Conservation (phyloP, 2,113 vertebrate species). For the Excalfactoria chinensis region DNA sequence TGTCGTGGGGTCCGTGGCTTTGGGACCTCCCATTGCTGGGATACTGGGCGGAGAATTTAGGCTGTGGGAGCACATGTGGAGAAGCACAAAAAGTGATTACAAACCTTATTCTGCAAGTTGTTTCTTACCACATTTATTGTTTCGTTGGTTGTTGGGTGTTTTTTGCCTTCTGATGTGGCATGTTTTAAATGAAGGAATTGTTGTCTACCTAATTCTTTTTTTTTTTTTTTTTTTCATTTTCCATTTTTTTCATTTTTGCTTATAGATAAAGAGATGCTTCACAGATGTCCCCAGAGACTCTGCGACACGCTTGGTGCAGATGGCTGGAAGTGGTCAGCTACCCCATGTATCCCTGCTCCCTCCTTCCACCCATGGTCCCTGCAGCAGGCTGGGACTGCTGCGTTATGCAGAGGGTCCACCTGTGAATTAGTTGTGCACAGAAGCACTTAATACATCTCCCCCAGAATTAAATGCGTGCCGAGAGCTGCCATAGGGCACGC, state of each 20-base stretch:
- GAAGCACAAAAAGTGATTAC: neutral
- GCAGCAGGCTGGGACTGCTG: neutral
- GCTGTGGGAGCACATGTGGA: neutral
- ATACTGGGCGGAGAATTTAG: neutral
- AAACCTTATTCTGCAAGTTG: accelerated
- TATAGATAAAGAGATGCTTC: neutral
- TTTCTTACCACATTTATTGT: accelerated
- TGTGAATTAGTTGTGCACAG: constrained; percentile 80
- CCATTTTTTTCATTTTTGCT: neutral
- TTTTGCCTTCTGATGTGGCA: neutral
- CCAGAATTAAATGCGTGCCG: constrained; percentile 86
- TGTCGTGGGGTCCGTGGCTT: accelerated
- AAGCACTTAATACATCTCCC: constrained; percentile 88
- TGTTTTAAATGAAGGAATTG: neutral
- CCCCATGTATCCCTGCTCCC: neutral
- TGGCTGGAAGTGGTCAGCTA: accelerated
- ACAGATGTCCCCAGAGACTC: no score
- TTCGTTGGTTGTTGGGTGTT: no score
- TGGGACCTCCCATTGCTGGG: neutral
- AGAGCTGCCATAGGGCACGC: constrained; percentile 81
- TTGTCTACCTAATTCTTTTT: neutral
- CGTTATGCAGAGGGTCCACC: constrained; percentile 69
- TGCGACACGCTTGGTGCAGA: neutral
- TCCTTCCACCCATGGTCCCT: neutral
- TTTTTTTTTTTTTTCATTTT: no score